phyloP scores from a whole-genome alignment of 2,113 vertebrate genomes.

The Macquaria ambigua region DNA sequence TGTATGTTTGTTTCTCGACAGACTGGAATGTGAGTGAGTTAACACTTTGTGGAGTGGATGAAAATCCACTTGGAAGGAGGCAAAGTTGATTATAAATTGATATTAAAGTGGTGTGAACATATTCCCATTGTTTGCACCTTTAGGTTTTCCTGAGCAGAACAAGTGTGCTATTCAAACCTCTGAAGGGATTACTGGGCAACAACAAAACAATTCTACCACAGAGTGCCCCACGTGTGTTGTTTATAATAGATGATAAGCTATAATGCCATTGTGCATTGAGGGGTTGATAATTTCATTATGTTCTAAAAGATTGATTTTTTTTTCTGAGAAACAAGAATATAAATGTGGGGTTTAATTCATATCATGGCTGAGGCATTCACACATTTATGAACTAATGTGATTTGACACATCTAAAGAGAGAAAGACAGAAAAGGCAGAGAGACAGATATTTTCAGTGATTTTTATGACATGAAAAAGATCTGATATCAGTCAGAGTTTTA shows the following conservation, averaged over 20 bases:
- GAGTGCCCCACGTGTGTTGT: neutral
- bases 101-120: neutral
- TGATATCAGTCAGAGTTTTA: neutral
- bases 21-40: neutral
- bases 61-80: neutral
- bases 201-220: too few relatives aligned
- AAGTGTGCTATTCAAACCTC: too few relatives aligned
- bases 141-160: too few relatives aligned
- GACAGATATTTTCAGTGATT: neutral
- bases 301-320: neutral
- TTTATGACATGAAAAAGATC: neutral
- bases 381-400: neutral
- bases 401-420: neutral
- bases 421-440: neutral
- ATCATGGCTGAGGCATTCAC: too few relatives aligned
- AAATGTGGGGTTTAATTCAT: neutral
- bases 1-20: neutral
- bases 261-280: neutral
- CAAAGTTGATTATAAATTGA: neutral
- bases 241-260: neutral
- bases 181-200: too few relatives aligned
- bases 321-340: neutral
- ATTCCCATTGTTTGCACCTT: neutral
- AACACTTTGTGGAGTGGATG: neutral
- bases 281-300: neutral